These are phyloP conservation scores for Eulemur rubriventer DNA, from an alignment of 2,797 vertebrate genomes.

Conservation along the genomic window DNA sequence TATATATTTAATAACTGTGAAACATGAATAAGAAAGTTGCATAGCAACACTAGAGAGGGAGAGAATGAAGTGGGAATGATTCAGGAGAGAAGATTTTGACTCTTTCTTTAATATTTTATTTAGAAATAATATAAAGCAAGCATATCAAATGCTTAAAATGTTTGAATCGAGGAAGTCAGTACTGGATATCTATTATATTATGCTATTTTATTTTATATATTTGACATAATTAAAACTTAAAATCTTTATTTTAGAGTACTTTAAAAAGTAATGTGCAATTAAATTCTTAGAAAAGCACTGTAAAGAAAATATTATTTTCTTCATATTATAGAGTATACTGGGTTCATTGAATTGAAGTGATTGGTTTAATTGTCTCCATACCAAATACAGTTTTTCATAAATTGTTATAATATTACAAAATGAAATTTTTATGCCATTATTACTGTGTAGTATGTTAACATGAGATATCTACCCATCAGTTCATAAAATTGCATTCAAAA, in stretches of 20 bases:
- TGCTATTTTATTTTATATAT: background rate
- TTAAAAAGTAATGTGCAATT: background rate
- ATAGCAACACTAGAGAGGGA: background rate
- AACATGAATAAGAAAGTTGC: background rate
- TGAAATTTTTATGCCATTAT: background rate
- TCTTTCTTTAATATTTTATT: background rate
- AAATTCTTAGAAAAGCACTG: background rate
- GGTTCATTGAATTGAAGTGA: no score
- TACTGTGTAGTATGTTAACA: background rate
- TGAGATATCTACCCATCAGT: background rate
- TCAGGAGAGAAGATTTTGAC: background rate
- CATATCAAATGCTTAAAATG: background rate
- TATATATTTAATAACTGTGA: background rate
- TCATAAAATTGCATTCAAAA: background rate
- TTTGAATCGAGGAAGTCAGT: background rate
- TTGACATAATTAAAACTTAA: background rate
- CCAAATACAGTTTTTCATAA: background rate
- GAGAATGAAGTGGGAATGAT: background rate
- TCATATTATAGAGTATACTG: background rate
- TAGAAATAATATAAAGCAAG: background rate
- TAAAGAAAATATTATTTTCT: background rate
- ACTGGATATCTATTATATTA: background rate
- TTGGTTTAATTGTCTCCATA: background rate
- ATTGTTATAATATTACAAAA: background rate
- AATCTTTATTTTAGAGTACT: background rate